Base-by-base conservation (phyloP, 2,113 vertebrate genomes). In the Albula goreensis region DNA sequence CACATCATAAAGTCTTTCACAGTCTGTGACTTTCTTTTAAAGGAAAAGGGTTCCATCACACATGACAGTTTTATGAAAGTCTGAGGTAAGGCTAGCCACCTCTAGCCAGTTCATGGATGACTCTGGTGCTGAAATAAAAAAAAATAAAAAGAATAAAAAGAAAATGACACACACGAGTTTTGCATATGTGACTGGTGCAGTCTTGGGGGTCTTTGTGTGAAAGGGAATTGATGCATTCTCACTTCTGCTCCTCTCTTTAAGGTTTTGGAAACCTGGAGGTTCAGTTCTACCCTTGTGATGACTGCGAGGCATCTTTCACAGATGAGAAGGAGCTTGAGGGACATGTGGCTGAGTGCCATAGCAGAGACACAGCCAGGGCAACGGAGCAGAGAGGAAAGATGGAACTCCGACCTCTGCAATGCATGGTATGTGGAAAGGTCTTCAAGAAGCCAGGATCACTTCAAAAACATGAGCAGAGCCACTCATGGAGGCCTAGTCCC, bases 251-350 rank as follows among this genome's bases (percentile, higher is more conserved):
- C 70, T 22, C 70, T 74, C 70, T 74, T 74, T 25, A 74, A 74
- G 70, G 70, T 31, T 74, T n/a, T 74, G 70, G 70, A 74, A 10
- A 74, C 31, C 70, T 74, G n/a, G 70, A 74, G 70, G n/a, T 74
- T 9, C 70, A n/a, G 22, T 74, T 74, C 70, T 74, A 74, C 70
- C 70, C 70, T 9, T 74, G 70, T 74, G 70, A 74, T n/a, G 31
- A 25, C n/a, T 74, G 70, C 31, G 70, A 74, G 8, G n/a, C 78
- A 41, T 79, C 78, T 17, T 79, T 49, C 78, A 79, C 78, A 79
- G 31, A 79, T 6, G 49, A 79, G 25, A 41, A 79, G 8, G 78
- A 79, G 25, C 78, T 79, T 10, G 11, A 48, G 4, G 19, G 3
- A 50, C 78, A 79, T 19, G 49, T 50, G 78, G 50, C 11, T 5